Evolutionary conservation across 2,797 vertebrate species (phyloP).

Genomic region (Taenioides sp.): DNA sequence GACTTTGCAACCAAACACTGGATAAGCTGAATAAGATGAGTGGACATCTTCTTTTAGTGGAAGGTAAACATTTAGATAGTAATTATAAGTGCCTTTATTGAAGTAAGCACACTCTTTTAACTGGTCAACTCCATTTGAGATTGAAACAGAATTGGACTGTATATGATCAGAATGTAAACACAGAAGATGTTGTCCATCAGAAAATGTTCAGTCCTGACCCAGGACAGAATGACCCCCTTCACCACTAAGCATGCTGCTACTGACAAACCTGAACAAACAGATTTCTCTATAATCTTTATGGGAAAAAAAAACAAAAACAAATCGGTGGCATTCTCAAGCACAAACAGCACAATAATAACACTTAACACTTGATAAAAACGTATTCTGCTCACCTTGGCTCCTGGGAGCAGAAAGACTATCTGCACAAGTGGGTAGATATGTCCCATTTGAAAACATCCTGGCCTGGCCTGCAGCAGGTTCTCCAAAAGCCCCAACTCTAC

Average conservation of each 20-base stretch:
- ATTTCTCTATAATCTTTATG: constrained; percentile 6
- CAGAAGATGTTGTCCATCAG: constrained; percentile 20
- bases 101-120: neutral
- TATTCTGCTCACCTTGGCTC: constrained; percentile 85
- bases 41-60: neutral
- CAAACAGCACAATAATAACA: neutral
- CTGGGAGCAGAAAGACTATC: constrained; percentile 85
- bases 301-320: neutral
- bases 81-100: neutral
- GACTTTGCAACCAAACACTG: neutral
- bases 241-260: constrained; percentile 37
- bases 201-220: constrained; percentile 46
- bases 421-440: constrained; percentile 89
- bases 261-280: constrained; percentile 22
- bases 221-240: constrained; percentile 48
- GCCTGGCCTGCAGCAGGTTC: constrained; percentile 83
- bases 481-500: constrained; percentile 87
- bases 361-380: neutral
- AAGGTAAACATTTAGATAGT: neutral
- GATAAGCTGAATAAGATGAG: neutral
- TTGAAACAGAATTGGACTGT: neutral
- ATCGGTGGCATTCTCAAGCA: neutral
- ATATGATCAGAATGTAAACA: neutral
- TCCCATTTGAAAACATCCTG: constrained; percentile 86
- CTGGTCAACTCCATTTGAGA: neutral